These are phyloP conservation scores for Phyllostomus hastatus DNA, from an alignment of 2,113 vertebrate species.

Conservation along the genomic window DNA sequence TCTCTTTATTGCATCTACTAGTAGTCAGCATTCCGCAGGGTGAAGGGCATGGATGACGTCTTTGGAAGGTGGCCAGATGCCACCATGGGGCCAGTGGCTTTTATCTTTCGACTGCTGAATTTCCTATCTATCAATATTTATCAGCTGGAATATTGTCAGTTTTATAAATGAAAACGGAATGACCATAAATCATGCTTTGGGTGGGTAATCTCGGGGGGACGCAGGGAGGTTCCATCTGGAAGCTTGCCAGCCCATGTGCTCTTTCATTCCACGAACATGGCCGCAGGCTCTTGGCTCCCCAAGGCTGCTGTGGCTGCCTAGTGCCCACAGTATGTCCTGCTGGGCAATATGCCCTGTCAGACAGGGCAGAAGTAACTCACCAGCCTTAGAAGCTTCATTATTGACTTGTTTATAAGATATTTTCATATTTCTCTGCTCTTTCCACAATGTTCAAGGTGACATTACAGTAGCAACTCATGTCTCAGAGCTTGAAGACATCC, in stretches of 20 bases:
- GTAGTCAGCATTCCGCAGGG: conserved; percentile 85
- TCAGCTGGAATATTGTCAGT: conserved; percentile 85
- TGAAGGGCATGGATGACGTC: conserved; percentile 80
- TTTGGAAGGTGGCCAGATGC: conserved; percentile 85
- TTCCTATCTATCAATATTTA: conserved; percentile 88
- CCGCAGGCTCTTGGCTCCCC: background rate
- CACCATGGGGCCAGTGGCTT: conserved; percentile 85
- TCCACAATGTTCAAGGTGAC: background rate
- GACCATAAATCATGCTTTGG: conserved; percentile 80
- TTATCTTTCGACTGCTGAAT: conserved; percentile 84
- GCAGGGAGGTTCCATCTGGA: background rate
- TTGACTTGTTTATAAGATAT: background rate
- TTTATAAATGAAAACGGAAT: conserved; percentile 82
- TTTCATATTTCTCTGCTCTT: background rate
- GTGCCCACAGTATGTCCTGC: background rate
- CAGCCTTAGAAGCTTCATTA: background rate
- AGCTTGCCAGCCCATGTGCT: conserved; percentile 60
- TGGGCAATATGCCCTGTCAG: background rate
- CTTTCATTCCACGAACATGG: conserved; percentile 12
- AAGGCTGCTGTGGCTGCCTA: fast-evolving
- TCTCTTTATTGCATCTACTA: conserved; percentile 79
- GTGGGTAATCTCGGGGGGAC: background rate
- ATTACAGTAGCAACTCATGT: background rate
- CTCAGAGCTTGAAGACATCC: background rate
- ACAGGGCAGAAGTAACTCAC: background rate